A percentile compares a stretch with the other conserved stretches of the same genome.
These are phyloP conservation scores for Poecilia picta DNA, from an alignment of 2,797 vertebrate genomes.

Conservation along the genomic window DNA sequence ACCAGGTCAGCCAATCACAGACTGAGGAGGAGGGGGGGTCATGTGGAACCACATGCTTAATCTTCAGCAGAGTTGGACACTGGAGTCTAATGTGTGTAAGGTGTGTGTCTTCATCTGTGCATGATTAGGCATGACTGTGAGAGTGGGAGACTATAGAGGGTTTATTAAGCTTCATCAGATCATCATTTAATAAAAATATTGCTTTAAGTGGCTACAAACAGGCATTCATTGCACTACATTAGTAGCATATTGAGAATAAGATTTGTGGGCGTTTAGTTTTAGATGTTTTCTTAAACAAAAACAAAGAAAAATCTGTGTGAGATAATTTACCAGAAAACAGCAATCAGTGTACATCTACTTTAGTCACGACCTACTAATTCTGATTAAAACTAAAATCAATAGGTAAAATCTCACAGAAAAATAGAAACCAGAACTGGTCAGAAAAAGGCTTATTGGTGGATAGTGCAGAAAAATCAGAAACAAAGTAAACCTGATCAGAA, in stretches of 20 bases:
- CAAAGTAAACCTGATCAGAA: background rate
- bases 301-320: background rate
- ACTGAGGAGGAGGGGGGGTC: constrained; percentile 28
- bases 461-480: background rate
- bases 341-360: background rate
- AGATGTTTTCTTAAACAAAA: background rate
- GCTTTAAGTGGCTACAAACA: background rate
- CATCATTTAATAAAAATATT: constrained; percentile 13
- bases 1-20: constrained; percentile 5
- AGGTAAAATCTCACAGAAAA: background rate
- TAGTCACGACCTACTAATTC: background rate
- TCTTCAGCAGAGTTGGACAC: constrained; percentile 31
- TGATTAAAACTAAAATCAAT: background rate
- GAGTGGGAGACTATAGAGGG: constrained; percentile 7
- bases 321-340: too few relatives aligned
- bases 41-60: constrained; percentile 69
- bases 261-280: background rate
- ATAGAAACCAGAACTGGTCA: background rate
- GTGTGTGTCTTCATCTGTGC: constrained; percentile 38
- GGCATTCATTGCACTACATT: background rate
- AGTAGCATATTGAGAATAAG: background rate
- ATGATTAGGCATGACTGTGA: constrained; percentile 14
- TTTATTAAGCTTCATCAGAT: background rate
- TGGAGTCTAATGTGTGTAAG: constrained; percentile 10
- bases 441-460: background rate